These are phyloP conservation scores for Adelognathus sp. DNA, from an alignment of 2,888 invertebrate species.

Conservation along the genomic window DNA sequence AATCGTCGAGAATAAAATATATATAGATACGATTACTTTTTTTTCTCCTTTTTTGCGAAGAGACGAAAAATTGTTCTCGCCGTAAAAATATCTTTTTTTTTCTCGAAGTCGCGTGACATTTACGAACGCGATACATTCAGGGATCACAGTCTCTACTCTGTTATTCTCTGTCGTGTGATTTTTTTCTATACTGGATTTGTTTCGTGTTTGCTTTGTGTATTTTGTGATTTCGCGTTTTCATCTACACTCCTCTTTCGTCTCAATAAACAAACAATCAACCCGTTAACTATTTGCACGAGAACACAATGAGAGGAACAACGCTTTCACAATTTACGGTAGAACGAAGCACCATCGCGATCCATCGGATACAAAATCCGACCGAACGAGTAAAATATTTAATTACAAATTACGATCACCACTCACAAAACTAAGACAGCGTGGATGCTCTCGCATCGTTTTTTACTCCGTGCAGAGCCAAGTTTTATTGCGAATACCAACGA, in stretches of 20 bases:
- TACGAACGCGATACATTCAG: slow-evolving; percentile 58
- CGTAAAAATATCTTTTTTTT: slow-evolving; percentile 62
- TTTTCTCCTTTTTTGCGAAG: not conserved
- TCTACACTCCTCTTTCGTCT: not conserved
- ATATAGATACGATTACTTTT: slow-evolving; percentile 15
- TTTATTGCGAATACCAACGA: not conserved
- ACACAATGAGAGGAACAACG: slow-evolving; percentile 15
- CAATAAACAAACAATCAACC: not conserved
- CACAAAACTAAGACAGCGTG: not conserved
- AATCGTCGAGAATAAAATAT: slow-evolving; percentile 29
- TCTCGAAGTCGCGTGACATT: slow-evolving; percentile 56
- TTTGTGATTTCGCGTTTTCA: not conserved
- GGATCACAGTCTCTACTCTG: slow-evolving; percentile 39
- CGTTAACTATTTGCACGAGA: slow-evolving; percentile 36
- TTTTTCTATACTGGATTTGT: not conserved
- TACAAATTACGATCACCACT: slow-evolving; percentile 1
- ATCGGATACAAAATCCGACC: slow-evolving; percentile 2
- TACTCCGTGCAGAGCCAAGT: not conserved
- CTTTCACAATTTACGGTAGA: not conserved
- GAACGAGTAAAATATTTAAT: slow-evolving; percentile 21
- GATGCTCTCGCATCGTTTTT: not conserved
- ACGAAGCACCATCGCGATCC: slow-evolving; percentile 39
- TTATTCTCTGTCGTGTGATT: slow-evolving; percentile 5
- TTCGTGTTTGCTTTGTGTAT: not conserved
- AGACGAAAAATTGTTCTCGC: no score